Evolutionary conservation across 1,140 invertebrate species (phyloP), one percentile per base, ranked within the genome.

Genomic region (Lepidurus packardi): DNA sequence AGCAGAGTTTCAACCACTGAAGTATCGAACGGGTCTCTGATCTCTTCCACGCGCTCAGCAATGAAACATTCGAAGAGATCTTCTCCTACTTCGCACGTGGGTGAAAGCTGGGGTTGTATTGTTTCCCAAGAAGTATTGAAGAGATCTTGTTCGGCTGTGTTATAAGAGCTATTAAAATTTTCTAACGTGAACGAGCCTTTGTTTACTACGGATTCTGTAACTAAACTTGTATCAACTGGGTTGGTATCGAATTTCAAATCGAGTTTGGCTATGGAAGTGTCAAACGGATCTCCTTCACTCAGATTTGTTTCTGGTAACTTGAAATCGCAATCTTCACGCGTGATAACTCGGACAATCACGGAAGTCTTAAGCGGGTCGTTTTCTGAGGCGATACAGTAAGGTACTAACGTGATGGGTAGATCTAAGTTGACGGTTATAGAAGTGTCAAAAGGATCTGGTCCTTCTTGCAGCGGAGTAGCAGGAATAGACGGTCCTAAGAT

Each of bases 161-260:
- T n/a, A 65, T 21, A 65, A 21, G 53, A 13, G 53, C 76, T 75
- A 11, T 75, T 75, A 11, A 41, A 45, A 7, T 78, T 79, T 41
- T 24, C 73, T 47, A 24, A 10, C 24, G 16, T 11, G 80, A 78
- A 77, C 47, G 77, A 74, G 78, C 78, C 77, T 45, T 73, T 80
- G n/a, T 74, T 77, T 47, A 80, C 74, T 10, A 83, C 80, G 41
- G n/a, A 77, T 7, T 44, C 43, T 53, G 13, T n/a, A 7, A 80
- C 81, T 81, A 91, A 91, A 3, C 92, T 93, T 0, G 93, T 94
- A 83, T 94, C 93, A 83, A 94, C 94, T 0, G 93, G 93, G 86
- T 94, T 93, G 76, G 88, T 84, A 77, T 43, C 11, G 43, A 92
- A 92, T 79, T 90, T 89, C 73, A 89, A 88, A 24, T 90, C 85